Evolutionary conservation across 2,888 invertebrate species (phyloP), one percentile per base, ranked within the genome.

Genomic region (Tyria jacobaeae): DNA sequence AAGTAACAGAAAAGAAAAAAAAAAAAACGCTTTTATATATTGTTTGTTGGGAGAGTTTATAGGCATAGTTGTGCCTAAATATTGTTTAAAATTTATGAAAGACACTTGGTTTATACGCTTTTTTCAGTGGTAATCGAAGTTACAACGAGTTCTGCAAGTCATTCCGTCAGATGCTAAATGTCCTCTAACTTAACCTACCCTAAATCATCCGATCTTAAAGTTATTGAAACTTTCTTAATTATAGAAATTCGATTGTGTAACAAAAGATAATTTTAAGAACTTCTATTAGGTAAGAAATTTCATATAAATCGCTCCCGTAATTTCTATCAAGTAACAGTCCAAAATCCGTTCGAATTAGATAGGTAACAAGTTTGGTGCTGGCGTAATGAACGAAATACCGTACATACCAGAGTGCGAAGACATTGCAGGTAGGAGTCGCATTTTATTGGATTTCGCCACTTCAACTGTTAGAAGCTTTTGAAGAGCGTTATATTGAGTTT

Each of bases 311-410:
- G 80, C 63, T 68, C 59, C 57, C 60, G 62, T 62, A 64, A 68
- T 64, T 67, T 58, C 9, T 7, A 25, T 73, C 76, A 78, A 80
- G 81, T 80, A 82, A 75, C 80, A 72, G 78, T 80, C 76, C 78
- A 81, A 86, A 89, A 86, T 75, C 69, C 73, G 71, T 82, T 82
- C 81, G 87, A 88, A 89, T 89, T 85, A 86, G 87, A 83, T 81
- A 87, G 85, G 89, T 89, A 86, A 84, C 89, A 89, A 90, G 87
- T 89, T 84, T 85, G 81, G 84, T 84, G 85, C 85, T 76, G 78
- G 83, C 80, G 90, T 90, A 92, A 92, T 91, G 90, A 91, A 89
- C 87, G 87, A 86, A 79, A 83, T 90, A 82, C 90, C 89, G 60
- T 68, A 81, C 85, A 88, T 89, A 86, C 89, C 87, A 58, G 72